Evolutionary conservation across 2,113 vertebrate species (phyloP).

Genomic region (Brachypteracias leptosomus): DNA sequence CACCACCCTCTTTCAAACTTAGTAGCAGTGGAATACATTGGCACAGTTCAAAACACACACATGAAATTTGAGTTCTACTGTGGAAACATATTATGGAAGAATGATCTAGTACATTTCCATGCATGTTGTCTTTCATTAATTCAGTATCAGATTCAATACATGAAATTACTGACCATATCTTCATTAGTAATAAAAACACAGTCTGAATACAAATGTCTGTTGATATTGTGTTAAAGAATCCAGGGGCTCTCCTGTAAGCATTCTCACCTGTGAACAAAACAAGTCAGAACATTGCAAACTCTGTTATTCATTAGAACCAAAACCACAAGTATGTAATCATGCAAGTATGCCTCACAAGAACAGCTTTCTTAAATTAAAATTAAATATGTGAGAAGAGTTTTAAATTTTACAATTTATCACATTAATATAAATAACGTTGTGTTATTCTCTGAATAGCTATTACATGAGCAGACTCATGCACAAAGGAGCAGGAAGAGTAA

Average conservation of each 20-base stretch:
- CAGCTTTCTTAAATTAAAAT: not conserved
- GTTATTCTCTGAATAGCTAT: not conserved
- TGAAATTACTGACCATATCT: not conserved
- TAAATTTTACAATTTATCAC: not conserved
- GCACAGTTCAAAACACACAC: not conserved
- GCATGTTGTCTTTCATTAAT: not conserved
- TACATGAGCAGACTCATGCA: not conserved
- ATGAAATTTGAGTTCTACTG: not conserved
- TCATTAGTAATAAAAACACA: not conserved
- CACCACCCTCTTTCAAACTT: not conserved
- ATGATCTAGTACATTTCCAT: not conserved
- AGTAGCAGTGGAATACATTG: not conserved
- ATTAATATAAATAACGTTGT: not conserved
- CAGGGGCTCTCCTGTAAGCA: not conserved
- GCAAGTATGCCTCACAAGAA: not conserved
- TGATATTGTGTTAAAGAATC: not conserved
- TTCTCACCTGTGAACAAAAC: not conserved
- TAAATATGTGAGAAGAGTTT: not conserved
- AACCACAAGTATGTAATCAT: not conserved
- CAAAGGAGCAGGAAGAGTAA: not conserved
- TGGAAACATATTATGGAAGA: not conserved
- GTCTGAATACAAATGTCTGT: not conserved
- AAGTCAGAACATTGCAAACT: not conserved
- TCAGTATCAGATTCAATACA: not conserved
- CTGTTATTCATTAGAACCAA: not conserved